Evolutionary conservation across 2,797 vertebrate genomes (phyloP).

Genomic region (Phoeniculus purpureus): DNA sequence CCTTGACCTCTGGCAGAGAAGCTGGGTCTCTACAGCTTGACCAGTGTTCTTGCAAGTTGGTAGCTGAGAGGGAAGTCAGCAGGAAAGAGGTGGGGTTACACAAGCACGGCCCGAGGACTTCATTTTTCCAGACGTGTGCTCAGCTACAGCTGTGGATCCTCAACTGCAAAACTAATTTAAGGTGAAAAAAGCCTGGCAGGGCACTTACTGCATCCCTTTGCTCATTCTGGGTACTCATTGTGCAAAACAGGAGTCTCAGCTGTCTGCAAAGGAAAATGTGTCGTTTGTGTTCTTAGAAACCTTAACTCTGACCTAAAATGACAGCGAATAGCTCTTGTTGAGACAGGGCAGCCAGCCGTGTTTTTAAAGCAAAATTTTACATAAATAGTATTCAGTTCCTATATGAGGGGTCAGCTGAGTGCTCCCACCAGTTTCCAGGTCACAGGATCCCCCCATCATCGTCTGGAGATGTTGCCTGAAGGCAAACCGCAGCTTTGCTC

Average conservation of each 20-base stretch:
- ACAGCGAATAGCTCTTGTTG: background rate
- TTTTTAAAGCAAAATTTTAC: background rate
- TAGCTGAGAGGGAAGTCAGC: background rate
- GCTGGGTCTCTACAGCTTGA: background rate
- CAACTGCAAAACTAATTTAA: background rate
- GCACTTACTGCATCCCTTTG: background rate
- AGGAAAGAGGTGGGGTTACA: fast-evolving
- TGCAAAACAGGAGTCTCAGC: background rate
- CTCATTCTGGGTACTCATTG: background rate
- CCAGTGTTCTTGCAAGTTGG: background rate
- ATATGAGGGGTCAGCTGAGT: background rate
- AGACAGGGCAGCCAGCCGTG: background rate
- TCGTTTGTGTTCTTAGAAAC: background rate
- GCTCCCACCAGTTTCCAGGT: background rate
- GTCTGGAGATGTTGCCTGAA: background rate
- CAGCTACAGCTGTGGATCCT: background rate
- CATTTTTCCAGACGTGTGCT: background rate
- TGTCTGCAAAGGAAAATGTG: background rate
- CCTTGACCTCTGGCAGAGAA: background rate
- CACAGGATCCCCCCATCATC: background rate
- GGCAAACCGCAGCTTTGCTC: background rate
- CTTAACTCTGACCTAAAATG: constrained; percentile 8
- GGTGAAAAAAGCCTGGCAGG: background rate
- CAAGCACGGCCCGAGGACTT: fast-evolving
- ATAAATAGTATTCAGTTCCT: background rate